Percentiles rank a stretch among this genome's conserved stretches.
phyloP scores from a whole-genome alignment of 1,140 invertebrate genomes.

The Drosophila athabasca region DNA sequence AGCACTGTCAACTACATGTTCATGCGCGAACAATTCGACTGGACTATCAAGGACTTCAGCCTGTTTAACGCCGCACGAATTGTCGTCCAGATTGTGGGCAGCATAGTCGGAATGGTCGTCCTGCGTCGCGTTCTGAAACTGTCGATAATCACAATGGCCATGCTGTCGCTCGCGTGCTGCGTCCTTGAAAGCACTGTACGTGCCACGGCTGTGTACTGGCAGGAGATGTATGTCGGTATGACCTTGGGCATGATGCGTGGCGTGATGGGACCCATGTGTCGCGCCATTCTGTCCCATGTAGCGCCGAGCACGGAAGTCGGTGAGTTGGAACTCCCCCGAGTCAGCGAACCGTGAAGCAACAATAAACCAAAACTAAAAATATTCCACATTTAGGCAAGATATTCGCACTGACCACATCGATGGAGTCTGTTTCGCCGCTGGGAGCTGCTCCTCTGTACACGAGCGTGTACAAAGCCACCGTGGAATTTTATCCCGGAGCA shows the following conservation, averaged over 20 bases:
- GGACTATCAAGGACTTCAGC: constrained; percentile 87
- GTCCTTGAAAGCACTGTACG: constrained; percentile 84
- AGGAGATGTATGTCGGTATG: constrained; percentile 87
- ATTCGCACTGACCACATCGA: constrained; percentile 86
- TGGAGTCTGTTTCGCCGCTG: constrained; percentile 87
- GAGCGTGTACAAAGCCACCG: constrained; percentile 85
- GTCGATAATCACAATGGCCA: constrained; percentile 69
- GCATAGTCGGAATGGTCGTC: constrained; percentile 84
- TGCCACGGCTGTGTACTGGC: constrained; percentile 85
- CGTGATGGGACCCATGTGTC: constrained; percentile 86
- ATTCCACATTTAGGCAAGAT: constrained; percentile 84
- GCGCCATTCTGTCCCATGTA: constrained; percentile 87
- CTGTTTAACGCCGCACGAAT: constrained; percentile 84
- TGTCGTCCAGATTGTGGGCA: constrained; percentile 84
- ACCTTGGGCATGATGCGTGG: constrained; percentile 85
- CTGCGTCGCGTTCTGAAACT: constrained; percentile 84
- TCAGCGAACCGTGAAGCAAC: background rate
- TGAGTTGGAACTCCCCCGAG: constrained; percentile 69
- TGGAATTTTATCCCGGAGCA: constrained; percentile 85
- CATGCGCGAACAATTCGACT: constrained; percentile 87
- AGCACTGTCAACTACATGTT: constrained; percentile 86
- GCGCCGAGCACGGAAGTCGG: constrained; percentile 87
- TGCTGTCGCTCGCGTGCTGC: constrained; percentile 77
- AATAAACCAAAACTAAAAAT: constrained; percentile 1
- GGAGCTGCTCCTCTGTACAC: constrained; percentile 86